Conservation (phyloP, 2,113 vertebrate genomes). For the Trinectes maculatus region DNA sequence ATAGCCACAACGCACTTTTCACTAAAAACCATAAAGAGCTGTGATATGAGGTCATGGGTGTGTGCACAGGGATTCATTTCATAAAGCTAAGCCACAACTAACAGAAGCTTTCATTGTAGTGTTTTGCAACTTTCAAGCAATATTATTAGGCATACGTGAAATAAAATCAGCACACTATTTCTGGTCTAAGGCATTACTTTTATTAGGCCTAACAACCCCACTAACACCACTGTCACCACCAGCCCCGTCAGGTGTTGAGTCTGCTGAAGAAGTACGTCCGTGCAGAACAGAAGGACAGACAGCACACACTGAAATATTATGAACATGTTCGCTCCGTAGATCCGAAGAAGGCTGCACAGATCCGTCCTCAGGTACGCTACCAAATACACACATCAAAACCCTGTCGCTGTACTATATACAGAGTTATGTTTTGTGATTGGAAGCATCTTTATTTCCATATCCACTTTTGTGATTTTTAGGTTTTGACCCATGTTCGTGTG, state of each 20-base stretch:
- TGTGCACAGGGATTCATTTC: background rate
- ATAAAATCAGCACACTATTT: no score
- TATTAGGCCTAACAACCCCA: background rate
- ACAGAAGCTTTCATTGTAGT: background rate
- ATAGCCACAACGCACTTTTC: background rate
- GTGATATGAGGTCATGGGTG: background rate
- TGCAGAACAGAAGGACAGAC: slow-evolving; percentile 93
- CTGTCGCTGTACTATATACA: background rate
- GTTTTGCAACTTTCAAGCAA: background rate
- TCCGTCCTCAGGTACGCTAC: slow-evolving; percentile 90
- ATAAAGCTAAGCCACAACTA: background rate
- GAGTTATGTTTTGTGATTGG: background rate
- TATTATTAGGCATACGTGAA: background rate
- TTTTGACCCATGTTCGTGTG: slow-evolving; percentile 95
- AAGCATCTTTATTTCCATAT: background rate
- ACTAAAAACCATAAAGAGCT: background rate
- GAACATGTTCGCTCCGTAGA: slow-evolving; percentile 93
- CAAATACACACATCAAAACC: background rate
- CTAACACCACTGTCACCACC: slow-evolving; percentile 15
- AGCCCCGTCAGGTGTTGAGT: slow-evolving; percentile 92
- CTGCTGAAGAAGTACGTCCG: slow-evolving; percentile 92
- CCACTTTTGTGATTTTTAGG: slow-evolving; percentile 72
- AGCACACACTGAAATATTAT: slow-evolving; percentile 94
- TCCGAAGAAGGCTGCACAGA: slow-evolving; percentile 94
- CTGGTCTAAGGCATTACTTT: no score